phyloP scores from a whole-genome alignment of 2,113 vertebrate genomes.

The Hylia prasina region DNA sequence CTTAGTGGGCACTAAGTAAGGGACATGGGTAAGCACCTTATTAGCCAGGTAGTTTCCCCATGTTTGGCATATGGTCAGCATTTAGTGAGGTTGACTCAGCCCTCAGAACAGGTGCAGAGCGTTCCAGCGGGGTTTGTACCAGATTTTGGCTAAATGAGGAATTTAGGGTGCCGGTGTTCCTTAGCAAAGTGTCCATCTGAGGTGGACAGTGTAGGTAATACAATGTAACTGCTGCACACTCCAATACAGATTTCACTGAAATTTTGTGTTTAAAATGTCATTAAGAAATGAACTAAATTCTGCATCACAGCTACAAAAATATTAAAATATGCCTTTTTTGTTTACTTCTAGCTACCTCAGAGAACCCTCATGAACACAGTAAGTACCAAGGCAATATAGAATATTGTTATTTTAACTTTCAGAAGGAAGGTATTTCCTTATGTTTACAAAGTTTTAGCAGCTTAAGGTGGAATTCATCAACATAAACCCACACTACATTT shows the following conservation, averaged over 20 bases:
- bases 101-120: not conserved
- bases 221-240: not conserved
- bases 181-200: not conserved
- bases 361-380: conserved; percentile 47
- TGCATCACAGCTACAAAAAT: not conserved
- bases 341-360: conserved; percentile 49
- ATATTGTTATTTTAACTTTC: not conserved
- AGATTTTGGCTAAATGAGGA: not conserved
- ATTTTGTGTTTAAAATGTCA: not conserved
- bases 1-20: not conserved
- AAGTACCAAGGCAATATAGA: not conserved
- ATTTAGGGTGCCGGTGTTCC: not conserved
- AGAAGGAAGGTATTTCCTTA: not conserved
- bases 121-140: not conserved
- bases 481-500: not conserved
- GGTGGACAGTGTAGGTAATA: not conserved
- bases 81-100: not conserved
- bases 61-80: not conserved
- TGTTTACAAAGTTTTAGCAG: not conserved
- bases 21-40: not conserved
- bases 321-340: not conserved
- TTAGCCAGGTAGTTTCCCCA: not conserved
- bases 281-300: not conserved
- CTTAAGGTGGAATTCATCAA: not conserved
- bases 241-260: not conserved